Base-by-base conservation (phyloP, 2,888 invertebrate genomes). In the Drosophila stalkeri region DNA sequence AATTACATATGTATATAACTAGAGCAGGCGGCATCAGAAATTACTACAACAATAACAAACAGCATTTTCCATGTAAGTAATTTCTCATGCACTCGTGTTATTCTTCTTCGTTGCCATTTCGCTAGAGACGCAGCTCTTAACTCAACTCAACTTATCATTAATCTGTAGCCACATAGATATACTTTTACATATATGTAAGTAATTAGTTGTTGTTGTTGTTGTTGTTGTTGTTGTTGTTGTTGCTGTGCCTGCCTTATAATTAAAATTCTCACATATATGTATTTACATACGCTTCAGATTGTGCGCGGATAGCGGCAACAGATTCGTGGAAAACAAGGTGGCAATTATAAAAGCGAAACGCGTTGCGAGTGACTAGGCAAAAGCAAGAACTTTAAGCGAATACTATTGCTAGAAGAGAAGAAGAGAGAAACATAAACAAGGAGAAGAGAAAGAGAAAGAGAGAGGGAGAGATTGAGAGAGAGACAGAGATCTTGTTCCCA, bases 271-370 rank as follows among this genome's bases (percentile, higher is more conserved):
- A 75, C 77, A 55, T 55, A 41, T 63, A 52, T 67, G 41, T 72
- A 82, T 74, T 75, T 83, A 86, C 80, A 83, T 86, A 77, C 69
- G 77, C 57, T 62, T 73, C 66, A 73, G 85, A 87, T 86, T 81
- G 79, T 56, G 52, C 65, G 63, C 67, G 66, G 68, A 57, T 66
- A 67, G 75, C 54, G 60, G 65, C 72, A 66, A 59, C 12, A 73
- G 68, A 75, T 86, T 86, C 85, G 72, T 87, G 80, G 85, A 85
- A 85, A 77, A 87, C 89, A 85, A 84, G 87, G 77, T 77, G 82
- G 85, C 85, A 85, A 89, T 85, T 89, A 85, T 72, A 79, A 77
- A 81, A 81, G 81, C 78, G 79, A 81, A 81, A 76, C 60, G 75
- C 73, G 59, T 41, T 61, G 64, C 62, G 57, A 61, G 56, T 44